phyloP scores from a whole-genome alignment of 2,797 vertebrate genomes.

The Hypotaenidia philippensis region DNA sequence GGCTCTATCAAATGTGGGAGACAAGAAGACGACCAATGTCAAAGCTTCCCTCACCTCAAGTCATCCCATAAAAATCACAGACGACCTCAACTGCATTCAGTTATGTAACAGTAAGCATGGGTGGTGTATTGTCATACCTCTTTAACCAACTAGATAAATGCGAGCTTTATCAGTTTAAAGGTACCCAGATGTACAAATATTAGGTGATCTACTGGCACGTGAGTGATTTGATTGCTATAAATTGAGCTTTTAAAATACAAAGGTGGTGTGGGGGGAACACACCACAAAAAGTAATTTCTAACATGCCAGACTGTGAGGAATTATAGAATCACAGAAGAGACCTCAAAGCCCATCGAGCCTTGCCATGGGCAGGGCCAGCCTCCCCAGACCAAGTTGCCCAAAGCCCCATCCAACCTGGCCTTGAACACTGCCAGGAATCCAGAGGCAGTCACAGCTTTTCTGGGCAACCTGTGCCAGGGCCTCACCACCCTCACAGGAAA shows the following conservation, averaged over 20 bases:
- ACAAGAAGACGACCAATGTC: background rate
- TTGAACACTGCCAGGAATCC: too few species aligned
- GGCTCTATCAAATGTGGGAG: background rate
- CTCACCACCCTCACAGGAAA: too few species aligned
- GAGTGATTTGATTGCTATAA: background rate
- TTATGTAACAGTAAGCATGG: background rate
- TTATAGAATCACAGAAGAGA: too few species aligned
- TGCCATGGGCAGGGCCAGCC: too few species aligned
- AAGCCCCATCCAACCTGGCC: too few species aligned
- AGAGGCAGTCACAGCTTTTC: too few species aligned
- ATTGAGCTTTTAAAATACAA: background rate
- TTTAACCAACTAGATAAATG: background rate
- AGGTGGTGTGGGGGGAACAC: background rate
- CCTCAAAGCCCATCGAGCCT: too few species aligned
- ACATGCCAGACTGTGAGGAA: background rate
- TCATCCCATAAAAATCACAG: background rate
- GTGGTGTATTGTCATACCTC: background rate
- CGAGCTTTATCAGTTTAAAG: background rate
- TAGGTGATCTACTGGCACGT: background rate
- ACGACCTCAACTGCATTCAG: background rate
- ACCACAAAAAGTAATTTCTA: background rate
- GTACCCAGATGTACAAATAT: background rate
- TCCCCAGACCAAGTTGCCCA: too few species aligned
- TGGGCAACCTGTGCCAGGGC: too few species aligned
- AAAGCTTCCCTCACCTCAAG: background rate